phyloP scores from a whole-genome alignment of 2,797 vertebrate genomes.

The Cossypha niveicapilla region DNA sequence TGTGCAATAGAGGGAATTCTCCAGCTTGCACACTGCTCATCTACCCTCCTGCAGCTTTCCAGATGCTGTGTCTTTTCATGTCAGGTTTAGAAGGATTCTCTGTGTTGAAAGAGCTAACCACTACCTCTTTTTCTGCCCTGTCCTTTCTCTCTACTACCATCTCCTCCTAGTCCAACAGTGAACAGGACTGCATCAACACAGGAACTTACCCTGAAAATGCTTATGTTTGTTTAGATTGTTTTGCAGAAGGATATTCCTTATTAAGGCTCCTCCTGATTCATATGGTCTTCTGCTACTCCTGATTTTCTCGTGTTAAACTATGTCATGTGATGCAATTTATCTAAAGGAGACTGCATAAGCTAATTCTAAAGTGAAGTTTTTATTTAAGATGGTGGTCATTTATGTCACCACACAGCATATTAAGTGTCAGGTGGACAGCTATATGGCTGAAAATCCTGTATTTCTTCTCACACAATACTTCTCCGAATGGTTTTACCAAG shows the following conservation, averaged over 20 bases:
- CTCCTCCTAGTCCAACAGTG: neutral
- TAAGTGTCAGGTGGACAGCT: neutral
- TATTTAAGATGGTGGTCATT: neutral
- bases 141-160: neutral
- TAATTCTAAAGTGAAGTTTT: neutral
- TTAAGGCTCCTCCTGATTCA: neutral
- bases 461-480: neutral
- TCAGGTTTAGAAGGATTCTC: neutral
- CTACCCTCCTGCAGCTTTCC: constrained; percentile 7
- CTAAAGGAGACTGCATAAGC: neutral
- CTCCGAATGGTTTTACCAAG: neutral
- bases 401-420: neutral
- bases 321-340: neutral
- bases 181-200: neutral
- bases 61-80: neutral
- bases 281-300: neutral
- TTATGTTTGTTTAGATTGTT: neutral
- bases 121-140: neutral
- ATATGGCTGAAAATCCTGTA: neutral
- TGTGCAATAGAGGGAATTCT: constrained; percentile 54
- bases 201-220: neutral
- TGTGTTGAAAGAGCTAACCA: neutral
- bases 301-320: neutral
- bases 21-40: constrained; percentile 20
- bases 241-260: neutral